phyloP scores from a whole-genome alignment of 2,797 vertebrate genomes.

The Myoxocephalus aenaeus region DNA sequence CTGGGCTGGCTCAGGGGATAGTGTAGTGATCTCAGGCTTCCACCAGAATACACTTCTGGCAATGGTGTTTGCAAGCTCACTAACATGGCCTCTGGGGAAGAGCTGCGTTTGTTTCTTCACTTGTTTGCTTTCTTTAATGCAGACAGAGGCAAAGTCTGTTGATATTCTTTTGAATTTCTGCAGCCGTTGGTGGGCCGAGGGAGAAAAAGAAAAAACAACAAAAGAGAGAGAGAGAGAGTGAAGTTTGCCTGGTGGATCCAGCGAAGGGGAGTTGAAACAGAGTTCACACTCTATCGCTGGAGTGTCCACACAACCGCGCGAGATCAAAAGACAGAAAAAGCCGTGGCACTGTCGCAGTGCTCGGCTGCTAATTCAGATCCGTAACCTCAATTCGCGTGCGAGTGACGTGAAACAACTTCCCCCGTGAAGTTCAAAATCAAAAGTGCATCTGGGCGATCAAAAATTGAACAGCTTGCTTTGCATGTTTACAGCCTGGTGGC shows the following conservation, averaged over 20 bases:
- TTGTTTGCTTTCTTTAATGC: constrained; percentile 80
- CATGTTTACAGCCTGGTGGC: constrained; percentile 55
- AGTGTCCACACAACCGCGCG: constrained; percentile 54
- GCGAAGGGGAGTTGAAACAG: constrained; percentile 72
- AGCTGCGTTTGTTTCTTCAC: constrained; percentile 69
- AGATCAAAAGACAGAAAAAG: constrained; percentile 70
- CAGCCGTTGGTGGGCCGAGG: constrained; percentile 69
- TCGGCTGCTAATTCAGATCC: constrained; percentile 54
- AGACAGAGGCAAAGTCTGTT: constrained; percentile 73
- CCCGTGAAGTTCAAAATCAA: constrained; percentile 46
- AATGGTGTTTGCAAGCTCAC: constrained; percentile 81
- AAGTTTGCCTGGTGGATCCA: constrained; percentile 65
- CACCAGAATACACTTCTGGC: constrained; percentile 83
- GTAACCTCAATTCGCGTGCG: constrained; percentile 40
- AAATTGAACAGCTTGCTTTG: constrained; percentile 54
- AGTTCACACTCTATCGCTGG: constrained; percentile 65
- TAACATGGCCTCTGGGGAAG: constrained; percentile 82
- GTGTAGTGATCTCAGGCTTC: constrained; percentile 84
- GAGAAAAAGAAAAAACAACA: constrained; percentile 66
- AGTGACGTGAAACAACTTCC: constrained; percentile 39
- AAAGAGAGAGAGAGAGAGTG: constrained; percentile 58
- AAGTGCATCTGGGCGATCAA: constrained; percentile 62
- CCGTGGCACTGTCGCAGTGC: constrained; percentile 45
- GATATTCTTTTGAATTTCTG: constrained; percentile 78
- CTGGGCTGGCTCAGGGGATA: constrained; percentile 78